phyloP scores from a whole-genome alignment of 2,888 invertebrate genomes.

The Zaprionus lineosus region DNA sequence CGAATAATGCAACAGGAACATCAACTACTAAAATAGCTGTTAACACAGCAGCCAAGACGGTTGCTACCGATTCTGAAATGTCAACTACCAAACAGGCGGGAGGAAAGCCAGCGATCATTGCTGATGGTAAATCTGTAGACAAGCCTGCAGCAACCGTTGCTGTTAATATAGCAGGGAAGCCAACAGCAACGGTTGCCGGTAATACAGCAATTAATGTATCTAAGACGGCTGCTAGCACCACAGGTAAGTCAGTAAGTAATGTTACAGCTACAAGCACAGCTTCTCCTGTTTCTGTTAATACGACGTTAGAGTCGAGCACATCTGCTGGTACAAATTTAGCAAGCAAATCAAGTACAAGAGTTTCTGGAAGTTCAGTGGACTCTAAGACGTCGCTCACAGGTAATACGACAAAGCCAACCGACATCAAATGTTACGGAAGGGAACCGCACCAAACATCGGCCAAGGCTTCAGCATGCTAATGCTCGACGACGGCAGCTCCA shows the following conservation, averaged over 20 bases:
- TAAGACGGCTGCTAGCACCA: not conserved
- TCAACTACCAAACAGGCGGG: no score
- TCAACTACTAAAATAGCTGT: not conserved
- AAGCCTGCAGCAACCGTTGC: not conserved
- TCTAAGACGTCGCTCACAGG: slow-evolving; percentile 9
- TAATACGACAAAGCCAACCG: slow-evolving; percentile 7
- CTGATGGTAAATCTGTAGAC: no score
- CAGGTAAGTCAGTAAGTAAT: not conserved
- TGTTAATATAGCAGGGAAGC: not conserved
- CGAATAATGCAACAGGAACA: not conserved
- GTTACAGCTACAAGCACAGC: slow-evolving; percentile 4
- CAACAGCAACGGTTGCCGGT: not conserved
- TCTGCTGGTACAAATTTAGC: slow-evolving; percentile 3
- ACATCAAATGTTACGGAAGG: slow-evolving; percentile 18
- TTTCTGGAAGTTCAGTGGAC: slow-evolving; percentile 1
- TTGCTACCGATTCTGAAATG: no score
- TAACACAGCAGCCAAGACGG: no score
- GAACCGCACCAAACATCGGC: not conserved
- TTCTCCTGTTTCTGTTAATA: not conserved
- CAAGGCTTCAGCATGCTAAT: slow-evolving; percentile 19
- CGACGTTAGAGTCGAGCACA: not conserved
- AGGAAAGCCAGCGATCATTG: no score
- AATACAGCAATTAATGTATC: not conserved
- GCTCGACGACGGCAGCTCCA: not conserved
- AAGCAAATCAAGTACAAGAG: slow-evolving; percentile 13